These are phyloP conservation scores for Drosophila cardini DNA, from an alignment of 1,140 invertebrate genomes.

Conservation along the genomic window DNA sequence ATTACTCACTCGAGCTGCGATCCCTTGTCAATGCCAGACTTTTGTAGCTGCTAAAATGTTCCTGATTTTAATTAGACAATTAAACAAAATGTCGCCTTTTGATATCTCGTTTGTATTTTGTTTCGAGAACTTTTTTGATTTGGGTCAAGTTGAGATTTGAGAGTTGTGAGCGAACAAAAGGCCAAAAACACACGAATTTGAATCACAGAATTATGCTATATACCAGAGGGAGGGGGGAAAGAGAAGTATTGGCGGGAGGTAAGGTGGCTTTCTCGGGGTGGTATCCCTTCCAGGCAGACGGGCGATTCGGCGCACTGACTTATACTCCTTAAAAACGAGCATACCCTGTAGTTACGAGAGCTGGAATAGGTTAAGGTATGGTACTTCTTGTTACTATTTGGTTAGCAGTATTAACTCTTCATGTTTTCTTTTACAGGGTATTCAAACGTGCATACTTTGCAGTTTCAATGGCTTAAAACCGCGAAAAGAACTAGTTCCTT, in stretches of 20 bases:
- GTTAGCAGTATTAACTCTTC: too few species aligned
- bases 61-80: constrained; percentile 44
- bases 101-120: constrained; percentile 20
- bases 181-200: constrained; percentile 1
- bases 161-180: constrained; percentile 3
- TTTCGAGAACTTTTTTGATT: constrained; percentile 45
- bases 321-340: not conserved
- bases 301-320: constrained; percentile 59
- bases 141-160: constrained; percentile 56
- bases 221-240: not conserved
- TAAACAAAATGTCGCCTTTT: constrained; percentile 40
- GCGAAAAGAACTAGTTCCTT: too few species aligned
- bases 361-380: too few species aligned
- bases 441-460: too few species aligned
- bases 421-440: too few species aligned
- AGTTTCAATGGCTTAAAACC: too few species aligned
- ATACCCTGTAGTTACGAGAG: not conserved
- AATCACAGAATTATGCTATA: constrained; percentile 12
- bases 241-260: too few species aligned
- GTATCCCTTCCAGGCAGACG: too few species aligned
- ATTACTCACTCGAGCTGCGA: constrained; percentile 6
- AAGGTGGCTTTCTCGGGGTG: too few species aligned
- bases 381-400: too few species aligned
- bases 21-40: constrained; percentile 32
- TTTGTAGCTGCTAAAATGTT: constrained; percentile 3